A percentile compares a stretch with the other conserved stretches of the same genome.
phyloP scores from a whole-genome alignment of 2,888 invertebrate species.

The Nipponacmea schrenckii region DNA sequence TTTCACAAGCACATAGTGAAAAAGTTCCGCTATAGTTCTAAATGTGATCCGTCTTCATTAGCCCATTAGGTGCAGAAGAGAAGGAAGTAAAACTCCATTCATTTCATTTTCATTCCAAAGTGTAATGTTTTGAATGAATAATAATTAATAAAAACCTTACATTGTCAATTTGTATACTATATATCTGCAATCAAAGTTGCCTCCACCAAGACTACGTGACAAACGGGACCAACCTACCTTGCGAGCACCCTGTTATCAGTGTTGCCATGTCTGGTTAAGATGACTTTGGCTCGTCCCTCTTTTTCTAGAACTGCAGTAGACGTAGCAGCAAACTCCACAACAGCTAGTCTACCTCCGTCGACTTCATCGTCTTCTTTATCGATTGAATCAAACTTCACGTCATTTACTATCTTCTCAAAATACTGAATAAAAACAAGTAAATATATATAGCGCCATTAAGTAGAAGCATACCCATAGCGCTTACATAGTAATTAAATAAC shows the following conservation, averaged over 20 bases:
- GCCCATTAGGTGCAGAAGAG: too few species aligned
- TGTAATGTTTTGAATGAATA: too few species aligned
- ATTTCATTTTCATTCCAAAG: too few species aligned
- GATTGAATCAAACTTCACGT: slow-evolving; percentile 37
- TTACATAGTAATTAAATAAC: too few species aligned
- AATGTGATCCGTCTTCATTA: too few species aligned
- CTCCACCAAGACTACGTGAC: neutral
- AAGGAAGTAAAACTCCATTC: too few species aligned
- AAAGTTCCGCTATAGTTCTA: too few species aligned
- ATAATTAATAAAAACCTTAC: neutral
- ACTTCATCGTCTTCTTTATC: slow-evolving; percentile 38
- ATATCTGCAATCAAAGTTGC: neutral
- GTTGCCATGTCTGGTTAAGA: slow-evolving; percentile 71
- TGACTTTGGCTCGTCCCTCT: slow-evolving; percentile 64
- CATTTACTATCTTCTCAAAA: slow-evolving; percentile 36
- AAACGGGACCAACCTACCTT: slow-evolving; percentile 57
- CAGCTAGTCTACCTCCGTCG: slow-evolving; percentile 66
- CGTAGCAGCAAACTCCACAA: slow-evolving; percentile 72
- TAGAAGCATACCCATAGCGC: too few species aligned
- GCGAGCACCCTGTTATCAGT: slow-evolving; percentile 67
- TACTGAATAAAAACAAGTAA: slow-evolving; percentile 31
- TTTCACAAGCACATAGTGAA: too few species aligned
- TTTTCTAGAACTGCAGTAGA: slow-evolving; percentile 72
- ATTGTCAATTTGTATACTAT: neutral
- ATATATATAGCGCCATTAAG: too few species aligned